phyloP scores from a whole-genome alignment of 2,113 vertebrate genomes.

The Microcebus tavaratra region DNA sequence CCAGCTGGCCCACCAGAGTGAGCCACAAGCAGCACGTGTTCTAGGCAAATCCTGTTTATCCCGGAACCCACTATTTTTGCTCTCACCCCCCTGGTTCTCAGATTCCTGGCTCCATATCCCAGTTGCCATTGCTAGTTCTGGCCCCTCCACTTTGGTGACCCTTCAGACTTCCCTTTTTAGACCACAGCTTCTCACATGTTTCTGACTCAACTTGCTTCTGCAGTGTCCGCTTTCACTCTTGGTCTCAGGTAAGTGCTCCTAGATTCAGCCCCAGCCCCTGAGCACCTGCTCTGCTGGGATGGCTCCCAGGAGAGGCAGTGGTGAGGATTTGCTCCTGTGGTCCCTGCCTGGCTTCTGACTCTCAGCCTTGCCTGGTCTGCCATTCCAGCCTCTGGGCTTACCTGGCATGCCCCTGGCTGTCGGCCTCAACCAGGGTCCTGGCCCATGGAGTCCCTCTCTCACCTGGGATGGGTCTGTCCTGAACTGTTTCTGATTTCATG shows the following conservation, averaged over 20 bases:
- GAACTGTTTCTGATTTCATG: background rate
- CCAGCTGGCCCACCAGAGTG: background rate
- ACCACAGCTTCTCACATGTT: conserved; percentile 1
- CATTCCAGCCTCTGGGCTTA: background rate
- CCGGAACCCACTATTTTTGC: conserved; percentile 63
- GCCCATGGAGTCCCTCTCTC: background rate
- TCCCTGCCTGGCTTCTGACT: background rate
- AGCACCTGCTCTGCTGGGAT: background rate
- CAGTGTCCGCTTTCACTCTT: background rate
- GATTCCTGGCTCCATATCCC: conserved; percentile 56
- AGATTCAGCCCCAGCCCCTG: background rate
- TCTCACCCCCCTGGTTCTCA: conserved; percentile 53
- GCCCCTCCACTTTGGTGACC: background rate
- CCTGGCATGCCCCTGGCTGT: background rate
- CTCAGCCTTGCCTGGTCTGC: background rate
- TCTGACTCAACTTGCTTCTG: conserved; percentile 51
- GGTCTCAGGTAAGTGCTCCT: background rate
- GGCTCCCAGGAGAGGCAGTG: background rate
- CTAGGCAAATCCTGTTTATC: conserved; percentile 28
- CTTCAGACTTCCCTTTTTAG: conserved; percentile 56
- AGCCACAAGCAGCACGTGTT: background rate
- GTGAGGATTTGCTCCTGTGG: background rate
- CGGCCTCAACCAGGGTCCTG: background rate
- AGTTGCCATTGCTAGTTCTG: conserved; percentile 30
- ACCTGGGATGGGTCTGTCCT: background rate